Percentiles rank a stretch among this genome's conserved stretches.
Evolutionary conservation across 2,888 invertebrate genomes (phyloP).

Genomic region (Lycocerus yunnanus): DNA sequence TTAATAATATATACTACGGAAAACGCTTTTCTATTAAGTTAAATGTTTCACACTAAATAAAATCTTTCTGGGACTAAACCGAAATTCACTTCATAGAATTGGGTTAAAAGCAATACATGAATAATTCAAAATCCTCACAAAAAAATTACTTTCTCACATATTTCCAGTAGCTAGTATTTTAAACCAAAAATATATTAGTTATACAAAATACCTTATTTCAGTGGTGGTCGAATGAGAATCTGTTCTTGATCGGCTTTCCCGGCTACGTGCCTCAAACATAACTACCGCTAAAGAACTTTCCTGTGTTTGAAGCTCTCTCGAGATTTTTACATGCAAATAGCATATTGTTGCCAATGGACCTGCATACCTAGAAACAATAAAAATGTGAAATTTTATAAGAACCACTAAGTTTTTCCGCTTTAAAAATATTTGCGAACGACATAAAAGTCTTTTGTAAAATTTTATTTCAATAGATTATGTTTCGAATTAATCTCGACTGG

Average conservation of each 20-base stretch:
- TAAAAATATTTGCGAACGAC: no score
- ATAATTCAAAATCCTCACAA: not conserved
- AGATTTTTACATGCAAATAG: slow-evolving; percentile 68
- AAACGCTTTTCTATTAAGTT: not conserved
- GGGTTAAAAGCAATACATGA: not conserved
- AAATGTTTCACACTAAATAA: not conserved
- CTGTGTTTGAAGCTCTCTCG: slow-evolving; percentile 64
- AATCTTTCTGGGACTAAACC: not conserved
- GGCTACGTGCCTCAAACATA: slow-evolving; percentile 60
- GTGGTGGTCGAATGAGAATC: slow-evolving; percentile 50
- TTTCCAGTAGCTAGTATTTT: not conserved
- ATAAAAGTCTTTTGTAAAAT: not conserved
- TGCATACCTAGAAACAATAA: slow-evolving; percentile 57
- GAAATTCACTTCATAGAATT: not conserved
- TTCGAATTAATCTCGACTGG: not conserved
- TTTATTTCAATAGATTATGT: no score
- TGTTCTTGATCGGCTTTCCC: slow-evolving; percentile 46
- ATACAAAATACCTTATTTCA: slow-evolving; percentile 44
- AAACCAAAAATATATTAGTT: not conserved
- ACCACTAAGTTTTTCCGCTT: no score
- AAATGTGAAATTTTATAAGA: not conserved
- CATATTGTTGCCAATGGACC: slow-evolving; percentile 64
- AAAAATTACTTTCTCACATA: not conserved
- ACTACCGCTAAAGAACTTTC: slow-evolving; percentile 62
- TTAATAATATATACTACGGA: no score